Conservation (phyloP, 2,113 vertebrate genomes). For the Tapirus terrestris region DNA sequence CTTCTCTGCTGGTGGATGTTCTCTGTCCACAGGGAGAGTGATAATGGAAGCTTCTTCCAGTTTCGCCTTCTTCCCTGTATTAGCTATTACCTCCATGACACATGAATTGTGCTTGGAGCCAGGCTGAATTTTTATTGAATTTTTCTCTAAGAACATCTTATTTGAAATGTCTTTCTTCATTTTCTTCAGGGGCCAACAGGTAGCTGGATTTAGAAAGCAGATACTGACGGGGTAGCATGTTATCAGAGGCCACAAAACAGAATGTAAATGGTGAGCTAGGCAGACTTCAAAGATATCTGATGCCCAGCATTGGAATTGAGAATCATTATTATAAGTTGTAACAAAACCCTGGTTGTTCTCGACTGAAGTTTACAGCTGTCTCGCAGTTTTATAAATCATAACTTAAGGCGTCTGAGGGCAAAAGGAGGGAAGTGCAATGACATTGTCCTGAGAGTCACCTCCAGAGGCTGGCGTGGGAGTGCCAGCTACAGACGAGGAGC, state of each 20-base stretch:
- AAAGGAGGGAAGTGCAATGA: not conserved
- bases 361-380: not conserved
- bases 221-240: not conserved
- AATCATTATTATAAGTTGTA: constrained; percentile 42
- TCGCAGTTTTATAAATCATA: constrained; percentile 21
- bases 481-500: not conserved
- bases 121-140: not conserved
- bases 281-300: constrained; percentile 31
- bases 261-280: constrained; percentile 14
- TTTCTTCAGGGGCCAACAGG: constrained; percentile 54
- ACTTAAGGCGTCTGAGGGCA: rapidly evolving
- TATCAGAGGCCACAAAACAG: constrained; percentile 66
- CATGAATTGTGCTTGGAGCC: not conserved
- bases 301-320: not conserved
- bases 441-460: too few relatives aligned
- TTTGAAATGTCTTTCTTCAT: not conserved
- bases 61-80: not conserved
- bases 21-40: not conserved
- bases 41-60: not conserved
- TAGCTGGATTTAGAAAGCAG: constrained; percentile 61
- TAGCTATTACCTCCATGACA: not conserved
- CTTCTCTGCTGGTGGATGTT: not conserved
- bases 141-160: not conserved
- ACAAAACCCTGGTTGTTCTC: not conserved
- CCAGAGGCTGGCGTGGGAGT: not conserved